These are phyloP conservation scores for Micoletzkya japonica DNA, from an alignment of 2,888 invertebrate genomes.

Conservation along the genomic window DNA sequence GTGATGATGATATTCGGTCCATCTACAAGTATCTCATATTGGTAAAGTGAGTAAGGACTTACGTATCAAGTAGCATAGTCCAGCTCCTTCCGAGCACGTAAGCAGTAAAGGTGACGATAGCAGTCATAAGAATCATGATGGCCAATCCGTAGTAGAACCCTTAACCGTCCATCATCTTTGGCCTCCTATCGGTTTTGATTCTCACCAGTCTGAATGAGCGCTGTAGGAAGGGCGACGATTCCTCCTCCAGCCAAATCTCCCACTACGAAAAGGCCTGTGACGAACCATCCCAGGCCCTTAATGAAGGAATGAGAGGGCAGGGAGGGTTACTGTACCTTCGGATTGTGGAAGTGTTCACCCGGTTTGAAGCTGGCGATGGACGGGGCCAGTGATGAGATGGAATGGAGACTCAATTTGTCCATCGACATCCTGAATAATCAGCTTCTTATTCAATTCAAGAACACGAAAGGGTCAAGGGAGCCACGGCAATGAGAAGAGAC, in stretches of 20 bases:
- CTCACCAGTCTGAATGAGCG: slow-evolving; percentile 57
- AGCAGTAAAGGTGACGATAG: slow-evolving; percentile 54
- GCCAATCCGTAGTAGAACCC: slow-evolving; percentile 51
- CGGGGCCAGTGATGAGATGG: background rate
- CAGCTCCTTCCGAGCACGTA: slow-evolving; percentile 56
- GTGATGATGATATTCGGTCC: slow-evolving; percentile 55
- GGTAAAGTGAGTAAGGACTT: background rate
- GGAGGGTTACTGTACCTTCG: background rate
- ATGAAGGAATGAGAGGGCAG: background rate
- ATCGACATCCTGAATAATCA: slow-evolving; percentile 23
- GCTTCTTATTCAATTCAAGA: no score
- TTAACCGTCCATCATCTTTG: slow-evolving; percentile 28
- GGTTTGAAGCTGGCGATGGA: slow-evolving; percentile 1
- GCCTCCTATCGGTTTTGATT: background rate
- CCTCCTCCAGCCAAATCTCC: slow-evolving; percentile 61
- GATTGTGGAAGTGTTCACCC: slow-evolving; percentile 24
- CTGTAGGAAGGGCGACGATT: slow-evolving; percentile 57
- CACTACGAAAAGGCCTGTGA: slow-evolving; percentile 58
- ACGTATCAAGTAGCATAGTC: slow-evolving; percentile 51
- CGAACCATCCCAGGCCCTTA: slow-evolving; percentile 53
- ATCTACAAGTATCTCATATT: background rate
- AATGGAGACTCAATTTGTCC: slow-evolving; percentile 8
- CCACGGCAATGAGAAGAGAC: background rate
- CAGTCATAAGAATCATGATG: slow-evolving; percentile 46
- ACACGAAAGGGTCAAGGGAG: background rate